These are phyloP conservation scores for Copidosoma floridanum DNA, from an alignment of 1,140 invertebrate species.

Conservation along the genomic window DNA sequence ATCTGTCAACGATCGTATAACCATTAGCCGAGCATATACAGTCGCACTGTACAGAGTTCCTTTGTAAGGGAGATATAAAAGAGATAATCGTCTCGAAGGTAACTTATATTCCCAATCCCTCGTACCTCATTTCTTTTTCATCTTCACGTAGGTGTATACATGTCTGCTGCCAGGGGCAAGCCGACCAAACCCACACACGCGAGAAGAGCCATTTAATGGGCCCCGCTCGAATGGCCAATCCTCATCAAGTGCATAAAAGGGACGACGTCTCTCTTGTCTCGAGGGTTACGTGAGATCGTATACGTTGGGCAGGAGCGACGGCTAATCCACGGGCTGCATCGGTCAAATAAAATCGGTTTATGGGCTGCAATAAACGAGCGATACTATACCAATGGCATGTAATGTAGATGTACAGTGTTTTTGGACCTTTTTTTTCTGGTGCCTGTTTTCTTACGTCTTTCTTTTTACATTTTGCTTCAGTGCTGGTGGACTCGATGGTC, in stretches of 20 bases:
- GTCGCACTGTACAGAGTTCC: no score
- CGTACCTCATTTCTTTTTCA: background rate
- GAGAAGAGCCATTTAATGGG: background rate
- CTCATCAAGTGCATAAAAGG: no score
- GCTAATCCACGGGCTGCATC: conserved; percentile 38
- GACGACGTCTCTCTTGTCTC: no score
- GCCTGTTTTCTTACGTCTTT: conserved; percentile 2
- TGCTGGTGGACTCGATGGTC: no score
- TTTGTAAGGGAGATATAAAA: no score
- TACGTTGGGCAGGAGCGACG: no score
- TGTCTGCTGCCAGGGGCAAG: background rate
- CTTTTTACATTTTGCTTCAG: background rate
- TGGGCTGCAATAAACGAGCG: conserved; percentile 35
- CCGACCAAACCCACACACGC: background rate
- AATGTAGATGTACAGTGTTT: no score
- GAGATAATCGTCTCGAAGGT: background rate
- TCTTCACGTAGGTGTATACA: background rate
- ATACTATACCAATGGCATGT: no score
- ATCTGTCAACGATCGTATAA: no score
- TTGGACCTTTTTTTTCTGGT: no score
- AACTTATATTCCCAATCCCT: background rate
- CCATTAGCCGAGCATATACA: no score
- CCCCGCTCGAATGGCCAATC: conserved; percentile 16
- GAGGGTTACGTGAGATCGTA: no score
- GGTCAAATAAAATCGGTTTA: conserved; percentile 50